Percentiles rank a stretch among this genome's conserved stretches.
These are phyloP conservation scores for Diplodus sargus DNA, from an alignment of 2,797 vertebrate species.

Conservation along the genomic window DNA sequence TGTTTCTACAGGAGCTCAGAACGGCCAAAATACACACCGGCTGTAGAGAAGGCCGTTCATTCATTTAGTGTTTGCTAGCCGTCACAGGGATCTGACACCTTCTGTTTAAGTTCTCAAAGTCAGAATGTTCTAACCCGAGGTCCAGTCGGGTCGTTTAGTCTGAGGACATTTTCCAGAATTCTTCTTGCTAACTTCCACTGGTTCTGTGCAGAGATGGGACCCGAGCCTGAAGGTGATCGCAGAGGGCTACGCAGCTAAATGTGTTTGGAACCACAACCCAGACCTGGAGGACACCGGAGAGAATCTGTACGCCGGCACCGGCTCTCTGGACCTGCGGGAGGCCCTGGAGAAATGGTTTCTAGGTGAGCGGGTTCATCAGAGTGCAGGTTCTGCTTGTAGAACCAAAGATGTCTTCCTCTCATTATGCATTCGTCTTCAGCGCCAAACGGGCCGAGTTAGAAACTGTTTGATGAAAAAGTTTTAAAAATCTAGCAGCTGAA, in stretches of 20 bases:
- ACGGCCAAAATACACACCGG: too few relatives aligned
- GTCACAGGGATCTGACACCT: too few relatives aligned
- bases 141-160: neutral
- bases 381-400: neutral
- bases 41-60: too few relatives aligned
- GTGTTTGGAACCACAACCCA: slow-evolving; percentile 82
- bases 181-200: neutral
- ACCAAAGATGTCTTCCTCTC: neutral
- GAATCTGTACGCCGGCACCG: slow-evolving; percentile 73
- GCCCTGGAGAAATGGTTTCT: slow-evolving; percentile 80
- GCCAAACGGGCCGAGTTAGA: neutral
- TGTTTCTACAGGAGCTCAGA: too few relatives aligned
- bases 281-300: slow-evolving; percentile 73
- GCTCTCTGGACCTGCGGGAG: slow-evolving; percentile 43
- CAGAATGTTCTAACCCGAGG: too few relatives aligned
- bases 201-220: slow-evolving; percentile 79
- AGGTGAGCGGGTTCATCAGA: slow-evolving; percentile 50
- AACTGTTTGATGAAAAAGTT: neutral
- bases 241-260: slow-evolving; percentile 72
- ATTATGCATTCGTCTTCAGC: neutral
- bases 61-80: too few relatives aligned
- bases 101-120: too few relatives aligned
- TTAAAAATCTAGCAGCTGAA: too few relatives aligned
- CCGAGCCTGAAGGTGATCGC: slow-evolving; percentile 67
- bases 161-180: neutral